Evolutionary conservation across 2,113 vertebrate genomes (phyloP), one percentile per base, ranked within the genome.

Genomic region (Corythornis cristatus): DNA sequence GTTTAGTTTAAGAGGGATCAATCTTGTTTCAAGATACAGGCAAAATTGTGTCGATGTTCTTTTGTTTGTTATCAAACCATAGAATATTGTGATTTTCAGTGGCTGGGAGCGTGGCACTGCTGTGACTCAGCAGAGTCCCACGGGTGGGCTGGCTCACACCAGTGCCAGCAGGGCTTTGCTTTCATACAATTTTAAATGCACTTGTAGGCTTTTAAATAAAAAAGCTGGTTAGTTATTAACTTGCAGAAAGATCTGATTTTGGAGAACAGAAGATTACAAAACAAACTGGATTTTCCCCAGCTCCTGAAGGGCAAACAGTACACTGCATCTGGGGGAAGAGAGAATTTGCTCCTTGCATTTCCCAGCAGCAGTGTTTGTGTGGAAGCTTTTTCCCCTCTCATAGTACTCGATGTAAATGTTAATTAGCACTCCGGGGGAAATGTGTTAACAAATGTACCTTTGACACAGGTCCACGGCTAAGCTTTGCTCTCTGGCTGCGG

Each of bases 201-300:
- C 86, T 71, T 26, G 75, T 48, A 68, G 88, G 82, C 57, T 96
- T 93, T 94, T 65, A 91, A 96, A 91, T 93, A 37, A 94, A 94
- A 97, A 93, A 86, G 74, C 73, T 61, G 72, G 95, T 97, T 97
- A 95, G 93, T 88, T 90, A 97, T 97, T 97, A 97, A 97, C 97
- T 53, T 64, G 78, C 28, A 89, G 93, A 89, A 97, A 93, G 92
- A 96, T 94, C 96, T 95, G 95, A 96, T 96, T 92, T 95, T 97
- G 78, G 83, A 25, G 94, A 95, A 84, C 81, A 72, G 74, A 86
- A 83, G 94, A 89, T 94, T 95, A 93, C 91, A 88, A 95, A 93
- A 89, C 89, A 92, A 90, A 89, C 87, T 96, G 95, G 82, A 91
- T 93, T 96, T 95, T 83, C 74, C 86, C 89, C 91, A 78, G 83